Evolutionary conservation across 1,140 invertebrate species (phyloP).

Genomic region (Armadillidium nasatum): DNA sequence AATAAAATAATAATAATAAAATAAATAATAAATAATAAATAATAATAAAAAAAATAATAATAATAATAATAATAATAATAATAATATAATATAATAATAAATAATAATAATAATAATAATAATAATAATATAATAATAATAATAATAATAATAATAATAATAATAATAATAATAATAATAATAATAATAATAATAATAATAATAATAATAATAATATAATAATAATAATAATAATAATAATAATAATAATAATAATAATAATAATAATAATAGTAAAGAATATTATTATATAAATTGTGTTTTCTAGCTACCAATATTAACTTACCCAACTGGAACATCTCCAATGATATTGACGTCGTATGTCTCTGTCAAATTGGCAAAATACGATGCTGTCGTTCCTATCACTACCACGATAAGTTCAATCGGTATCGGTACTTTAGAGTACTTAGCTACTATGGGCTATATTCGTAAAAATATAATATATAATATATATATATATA

Average conservation of each 20-base stretch:
- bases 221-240: too few relatives aligned
- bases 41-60: too few relatives aligned
- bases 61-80: too few relatives aligned
- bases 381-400: conserved; percentile 68
- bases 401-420: conserved; percentile 76
- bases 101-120: neutral
- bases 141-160: conserved; percentile 11
- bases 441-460: conserved; percentile 67
- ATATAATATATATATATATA: too few relatives aligned
- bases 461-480: conserved; percentile 48
- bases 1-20: conserved; percentile 8
- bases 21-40: conserved; percentile 6
- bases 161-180: too few relatives aligned
- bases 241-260: too few relatives aligned
- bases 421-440: conserved; percentile 71
- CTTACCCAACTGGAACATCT: conserved; percentile 70
- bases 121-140: conserved; percentile 9
- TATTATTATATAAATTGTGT: too few relatives aligned
- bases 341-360: conserved; percentile 67
- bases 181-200: conserved; percentile 7
- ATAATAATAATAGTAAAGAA: too few relatives aligned
- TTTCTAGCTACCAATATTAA: too few relatives aligned
- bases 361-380: conserved; percentile 55
- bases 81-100: too few relatives aligned
- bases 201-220: conserved; percentile 10